These are phyloP conservation scores for Eilema sororculum DNA, from an alignment of 2,888 invertebrate species.

Conservation along the genomic window DNA sequence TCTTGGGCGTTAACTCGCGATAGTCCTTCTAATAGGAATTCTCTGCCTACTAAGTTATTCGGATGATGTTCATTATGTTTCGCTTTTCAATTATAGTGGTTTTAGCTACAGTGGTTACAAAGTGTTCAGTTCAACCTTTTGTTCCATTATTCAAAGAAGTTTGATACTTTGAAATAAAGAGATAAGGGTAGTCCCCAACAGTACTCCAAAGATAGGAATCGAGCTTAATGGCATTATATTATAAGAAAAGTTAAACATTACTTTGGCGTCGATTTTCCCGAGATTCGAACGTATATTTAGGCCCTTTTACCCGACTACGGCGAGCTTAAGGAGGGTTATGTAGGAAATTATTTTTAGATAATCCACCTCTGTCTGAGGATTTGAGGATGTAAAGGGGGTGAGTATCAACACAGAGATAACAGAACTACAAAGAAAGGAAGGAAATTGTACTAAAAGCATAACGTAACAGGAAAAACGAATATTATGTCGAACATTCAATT, in stretches of 20 bases:
- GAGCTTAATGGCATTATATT: not conserved
- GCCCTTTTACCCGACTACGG: too few species aligned
- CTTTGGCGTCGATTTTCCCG: not conserved
- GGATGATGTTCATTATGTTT: too few species aligned
- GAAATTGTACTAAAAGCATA: not conserved
- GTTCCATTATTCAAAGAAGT: conserved; percentile 4
- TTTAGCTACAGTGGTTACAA: not conserved
- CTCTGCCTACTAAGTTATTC: too few species aligned
- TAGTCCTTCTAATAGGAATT: not conserved
- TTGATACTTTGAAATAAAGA: not conserved
- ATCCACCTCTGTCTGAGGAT: not conserved
- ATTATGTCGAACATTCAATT: not conserved
- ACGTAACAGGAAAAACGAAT: not conserved
- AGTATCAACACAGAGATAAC: not conserved
- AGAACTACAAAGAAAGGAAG: not conserved
- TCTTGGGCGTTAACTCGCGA: not conserved
- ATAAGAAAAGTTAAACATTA: not conserved
- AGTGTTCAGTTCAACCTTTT: not conserved
- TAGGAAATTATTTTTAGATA: not conserved
- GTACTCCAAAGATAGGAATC: not conserved
- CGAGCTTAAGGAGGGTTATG: not conserved
- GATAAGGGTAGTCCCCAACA: not conserved
- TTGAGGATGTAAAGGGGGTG: not conserved
- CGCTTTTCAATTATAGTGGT: not conserved
- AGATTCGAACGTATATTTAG: not conserved